Conservation (phyloP, 2,113 vertebrate genomes). For the Dicrurus megarhynchus region DNA sequence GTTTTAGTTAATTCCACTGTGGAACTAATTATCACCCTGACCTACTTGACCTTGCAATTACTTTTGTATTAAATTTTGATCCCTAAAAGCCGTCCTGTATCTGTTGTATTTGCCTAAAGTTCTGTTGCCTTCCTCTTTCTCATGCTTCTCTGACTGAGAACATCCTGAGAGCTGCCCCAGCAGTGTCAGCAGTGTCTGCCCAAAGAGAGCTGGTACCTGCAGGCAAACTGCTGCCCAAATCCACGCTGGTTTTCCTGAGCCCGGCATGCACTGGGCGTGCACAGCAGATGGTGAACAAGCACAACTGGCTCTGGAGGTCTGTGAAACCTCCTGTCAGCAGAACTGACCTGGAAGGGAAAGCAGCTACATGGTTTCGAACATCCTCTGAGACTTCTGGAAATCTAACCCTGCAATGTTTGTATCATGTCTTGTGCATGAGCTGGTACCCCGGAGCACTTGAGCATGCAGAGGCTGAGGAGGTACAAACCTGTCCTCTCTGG, state of each 20-base stretch:
- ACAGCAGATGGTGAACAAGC: neutral
- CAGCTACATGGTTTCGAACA: neutral
- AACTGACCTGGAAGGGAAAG: neutral
- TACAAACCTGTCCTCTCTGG: neutral
- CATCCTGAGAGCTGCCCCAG: neutral
- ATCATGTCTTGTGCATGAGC: no score
- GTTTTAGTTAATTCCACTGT: neutral
- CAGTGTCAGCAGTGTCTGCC: neutral
- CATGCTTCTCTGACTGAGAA: neutral
- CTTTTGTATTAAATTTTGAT: neutral
- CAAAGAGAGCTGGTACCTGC: neutral
- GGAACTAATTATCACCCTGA: neutral
- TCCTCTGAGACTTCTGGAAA: neutral
- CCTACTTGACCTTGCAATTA: neutral
- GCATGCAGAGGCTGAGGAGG: neutral
- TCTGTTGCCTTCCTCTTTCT: neutral
- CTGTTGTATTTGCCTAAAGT: neutral
- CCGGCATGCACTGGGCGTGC: accelerated
- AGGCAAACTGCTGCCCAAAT: neutral
- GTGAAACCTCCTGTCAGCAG: neutral
- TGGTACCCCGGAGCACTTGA: neutral
- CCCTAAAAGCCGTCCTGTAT: neutral
- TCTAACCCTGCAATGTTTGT: neutral
- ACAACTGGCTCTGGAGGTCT: neutral
- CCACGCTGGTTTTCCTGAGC: neutral